Conservation (phyloP, 2,797 vertebrate genomes). For the Ibycter americanus region DNA sequence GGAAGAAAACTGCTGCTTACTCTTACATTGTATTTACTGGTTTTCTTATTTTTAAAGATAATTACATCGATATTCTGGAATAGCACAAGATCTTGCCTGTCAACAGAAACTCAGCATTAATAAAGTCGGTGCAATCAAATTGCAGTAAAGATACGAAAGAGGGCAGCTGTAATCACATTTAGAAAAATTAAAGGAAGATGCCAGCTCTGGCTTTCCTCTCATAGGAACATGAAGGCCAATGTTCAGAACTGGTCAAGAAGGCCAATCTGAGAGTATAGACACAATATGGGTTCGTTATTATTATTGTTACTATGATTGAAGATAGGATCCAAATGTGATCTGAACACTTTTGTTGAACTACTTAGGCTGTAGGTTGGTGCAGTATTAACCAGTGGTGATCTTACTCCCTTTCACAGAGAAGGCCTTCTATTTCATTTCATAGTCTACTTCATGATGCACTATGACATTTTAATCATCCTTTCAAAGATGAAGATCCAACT, state of each 20-base stretch:
- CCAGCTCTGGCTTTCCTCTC: neutral
- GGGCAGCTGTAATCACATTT: neutral
- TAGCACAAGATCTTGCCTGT: neutral
- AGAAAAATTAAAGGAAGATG: neutral
- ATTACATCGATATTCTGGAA: neutral
- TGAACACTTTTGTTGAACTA: neutral
- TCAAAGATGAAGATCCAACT: neutral
- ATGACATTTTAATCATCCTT: neutral
- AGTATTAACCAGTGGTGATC: neutral
- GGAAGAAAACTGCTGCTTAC: neutral
- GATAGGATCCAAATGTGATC: neutral
- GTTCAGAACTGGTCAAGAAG: neutral
- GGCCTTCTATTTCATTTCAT: neutral
- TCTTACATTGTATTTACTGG: neutral
- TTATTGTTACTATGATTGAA: neutral
- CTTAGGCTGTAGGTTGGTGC: neutral
- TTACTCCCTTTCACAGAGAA: neutral
- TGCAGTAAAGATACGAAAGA: neutral
- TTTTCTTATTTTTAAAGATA: neutral
- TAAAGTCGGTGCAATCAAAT: neutral
- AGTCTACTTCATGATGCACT: neutral
- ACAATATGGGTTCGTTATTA: neutral
- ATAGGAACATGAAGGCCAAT: neutral
- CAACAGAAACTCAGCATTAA: neutral
- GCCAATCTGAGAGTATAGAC: neutral